phyloP scores from a whole-genome alignment of 2,113 vertebrate species.

The Nannospalax galili region DNA sequence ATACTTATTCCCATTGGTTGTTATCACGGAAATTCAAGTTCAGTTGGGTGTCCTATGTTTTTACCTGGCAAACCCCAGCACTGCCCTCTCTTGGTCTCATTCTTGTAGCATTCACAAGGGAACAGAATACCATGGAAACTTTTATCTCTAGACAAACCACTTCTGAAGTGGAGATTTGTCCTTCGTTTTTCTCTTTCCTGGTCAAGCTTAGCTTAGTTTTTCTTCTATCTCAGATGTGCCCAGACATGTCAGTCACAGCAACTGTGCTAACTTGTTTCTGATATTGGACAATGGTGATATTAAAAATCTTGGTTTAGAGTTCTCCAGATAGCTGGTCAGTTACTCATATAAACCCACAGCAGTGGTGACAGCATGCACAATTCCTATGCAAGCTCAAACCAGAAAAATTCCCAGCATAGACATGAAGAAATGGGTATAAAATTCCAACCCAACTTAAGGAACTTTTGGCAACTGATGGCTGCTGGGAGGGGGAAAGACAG shows the following conservation, averaged over 20 bases:
- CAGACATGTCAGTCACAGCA: neutral
- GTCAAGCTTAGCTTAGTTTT: neutral
- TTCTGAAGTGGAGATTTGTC: neutral
- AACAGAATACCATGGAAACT: neutral
- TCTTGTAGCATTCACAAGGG: neutral
- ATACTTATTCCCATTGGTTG: neutral
- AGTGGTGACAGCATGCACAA: too few species aligned
- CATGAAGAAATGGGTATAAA: too few species aligned
- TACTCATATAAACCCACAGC: too few species aligned
- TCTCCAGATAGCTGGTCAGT: too few species aligned
- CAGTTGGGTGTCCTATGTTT: neutral
- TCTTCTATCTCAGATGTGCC: fast-evolving
- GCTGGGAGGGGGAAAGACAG: too few species aligned
- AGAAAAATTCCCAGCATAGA: too few species aligned
- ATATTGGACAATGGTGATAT: neutral
- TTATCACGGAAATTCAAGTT: neutral
- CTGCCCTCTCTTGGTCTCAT: neutral
- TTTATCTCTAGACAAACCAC: neutral
- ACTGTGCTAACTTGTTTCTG: neutral
- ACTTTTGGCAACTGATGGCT: too few species aligned
- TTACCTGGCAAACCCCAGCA: neutral
- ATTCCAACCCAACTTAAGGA: too few species aligned
- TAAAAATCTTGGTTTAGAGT: conserved; percentile 11
- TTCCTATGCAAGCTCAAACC: too few species aligned
- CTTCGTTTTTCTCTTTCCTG: neutral